phyloP scores from a whole-genome alignment of 2,888 invertebrate species.

The Tenthredo amoena region DNA sequence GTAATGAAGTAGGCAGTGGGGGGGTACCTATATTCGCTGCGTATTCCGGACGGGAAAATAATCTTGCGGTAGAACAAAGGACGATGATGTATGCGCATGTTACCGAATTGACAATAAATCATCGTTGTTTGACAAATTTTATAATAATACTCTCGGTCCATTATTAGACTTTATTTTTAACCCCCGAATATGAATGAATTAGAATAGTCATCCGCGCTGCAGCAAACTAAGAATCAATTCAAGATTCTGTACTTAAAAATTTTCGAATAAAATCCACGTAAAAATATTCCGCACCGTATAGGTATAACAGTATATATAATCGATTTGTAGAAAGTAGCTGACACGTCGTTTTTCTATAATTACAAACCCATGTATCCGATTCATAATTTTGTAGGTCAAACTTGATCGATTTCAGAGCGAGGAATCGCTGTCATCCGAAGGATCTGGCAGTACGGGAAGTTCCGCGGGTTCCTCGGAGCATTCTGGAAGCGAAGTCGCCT shows the following conservation, averaged over 20 bases:
- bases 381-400: not conserved
- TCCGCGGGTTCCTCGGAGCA: constrained; percentile 78
- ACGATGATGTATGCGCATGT: not conserved
- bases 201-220: not conserved
- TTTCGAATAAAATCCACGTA: not conserved
- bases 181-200: not conserved
- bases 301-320: not conserved
- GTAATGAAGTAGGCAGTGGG: constrained; percentile 25
- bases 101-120: not conserved
- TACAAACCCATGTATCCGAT: not conserved
- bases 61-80: not conserved
- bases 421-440: constrained; percentile 85
- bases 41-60: not conserved
- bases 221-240: not conserved
- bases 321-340: not conserved
- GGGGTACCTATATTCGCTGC: not conserved
- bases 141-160: not conserved
- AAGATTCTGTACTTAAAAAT: not conserved
- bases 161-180: not conserved
- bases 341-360: not conserved
- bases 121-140: not conserved
- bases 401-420: constrained; percentile 80
- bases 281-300: not conserved
- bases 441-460: constrained; percentile 77
- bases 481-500: constrained; percentile 86